Evolutionary conservation across 1,140 invertebrate species (phyloP).

Genomic region (Capitella teleta): DNA sequence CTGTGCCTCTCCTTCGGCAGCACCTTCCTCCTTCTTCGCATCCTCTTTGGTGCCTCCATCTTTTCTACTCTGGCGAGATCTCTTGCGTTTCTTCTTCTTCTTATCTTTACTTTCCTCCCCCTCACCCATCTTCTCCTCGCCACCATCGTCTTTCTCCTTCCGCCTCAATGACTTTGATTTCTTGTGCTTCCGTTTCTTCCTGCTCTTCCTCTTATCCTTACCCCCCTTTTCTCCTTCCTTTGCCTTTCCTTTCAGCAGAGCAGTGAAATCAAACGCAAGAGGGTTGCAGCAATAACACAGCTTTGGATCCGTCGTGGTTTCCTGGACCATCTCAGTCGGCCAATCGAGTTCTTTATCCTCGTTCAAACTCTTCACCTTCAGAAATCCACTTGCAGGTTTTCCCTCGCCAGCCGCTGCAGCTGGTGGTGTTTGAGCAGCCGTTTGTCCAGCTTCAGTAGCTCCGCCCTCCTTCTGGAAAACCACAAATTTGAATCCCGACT

Average conservation of each 20-base stretch:
- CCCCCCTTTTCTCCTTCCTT: constrained; percentile 2
- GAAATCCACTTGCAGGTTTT: constrained; percentile 12
- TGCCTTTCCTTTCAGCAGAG: constrained; percentile 1
- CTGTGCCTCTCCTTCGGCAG: too few relatives aligned
- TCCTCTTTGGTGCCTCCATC: not conserved
- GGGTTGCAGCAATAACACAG: constrained; percentile 19
- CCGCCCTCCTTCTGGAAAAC: not conserved
- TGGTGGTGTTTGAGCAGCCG: too few relatives aligned
- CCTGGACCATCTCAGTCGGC: constrained; percentile 15
- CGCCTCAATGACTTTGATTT: not conserved
- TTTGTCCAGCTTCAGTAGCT: not conserved
- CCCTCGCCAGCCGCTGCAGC: too few relatives aligned
- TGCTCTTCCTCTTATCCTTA: not conserved
- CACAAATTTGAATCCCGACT: too few relatives aligned
- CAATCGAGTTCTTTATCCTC: constrained; percentile 10
- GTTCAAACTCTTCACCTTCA: not conserved
- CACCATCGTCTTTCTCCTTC: not conserved
- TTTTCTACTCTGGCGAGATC: not conserved
- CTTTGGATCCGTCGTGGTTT: constrained; percentile 14
- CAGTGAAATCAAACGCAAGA: constrained; percentile 6
- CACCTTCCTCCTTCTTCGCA: too few relatives aligned
- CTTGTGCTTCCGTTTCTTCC: not conserved
- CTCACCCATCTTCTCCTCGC: not conserved
- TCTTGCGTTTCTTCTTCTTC: constrained; percentile 1
- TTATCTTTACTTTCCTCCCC: not conserved